Evolutionary conservation across 2,113 vertebrate genomes (phyloP), one percentile per base, ranked within the genome.

Genomic region (Speoplatyrhinus poulsoni): DNA sequence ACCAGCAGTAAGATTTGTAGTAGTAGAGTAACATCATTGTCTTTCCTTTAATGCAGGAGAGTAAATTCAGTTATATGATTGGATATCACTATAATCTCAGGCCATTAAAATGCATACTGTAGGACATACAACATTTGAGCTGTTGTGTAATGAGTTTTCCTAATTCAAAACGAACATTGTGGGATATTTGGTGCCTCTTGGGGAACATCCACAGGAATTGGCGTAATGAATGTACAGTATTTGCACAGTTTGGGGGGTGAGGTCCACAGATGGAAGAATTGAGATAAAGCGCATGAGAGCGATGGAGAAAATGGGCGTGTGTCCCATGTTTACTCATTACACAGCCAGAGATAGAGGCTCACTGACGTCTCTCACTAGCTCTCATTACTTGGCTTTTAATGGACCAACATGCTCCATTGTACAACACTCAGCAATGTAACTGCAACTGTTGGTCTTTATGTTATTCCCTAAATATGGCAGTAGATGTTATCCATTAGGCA

Each of bases 251-350:
- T 65, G 67, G 63, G 36, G 36, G 36, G 36, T 41, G 36, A 33
- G 56, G 26, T 73, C 78, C 76, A 78, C 76, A 83, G 76, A 76
- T 52, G 75, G 79, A 75, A 84, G 76, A 62, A 72, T 66, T 60
- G 77, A 78, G 64, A 78, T 65, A 72, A 67, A 63, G 48, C 32
- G 48, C 57, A 71, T 59, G 15, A 68, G 41, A 53, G 13, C 32
- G 7, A 10, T 17, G n/a, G 50, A 6, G 11, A 62, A 16, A 65
- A 70, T 63, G 16, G 49, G 9, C 7, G 56, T 67, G 70, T 73
- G 67, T 50, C 65, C 65, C 76, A 76, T 49, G 73, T 67, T 83
- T 68, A 79, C 81, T 75, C 72, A 79, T 79, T 79, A 80, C 77
- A 77, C 82, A 41, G 36, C 36, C 36, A 41, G 36, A 41, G 36